These are phyloP conservation scores for Diaperis boleti DNA, from an alignment of 2,888 invertebrate species.

Conservation along the genomic window DNA sequence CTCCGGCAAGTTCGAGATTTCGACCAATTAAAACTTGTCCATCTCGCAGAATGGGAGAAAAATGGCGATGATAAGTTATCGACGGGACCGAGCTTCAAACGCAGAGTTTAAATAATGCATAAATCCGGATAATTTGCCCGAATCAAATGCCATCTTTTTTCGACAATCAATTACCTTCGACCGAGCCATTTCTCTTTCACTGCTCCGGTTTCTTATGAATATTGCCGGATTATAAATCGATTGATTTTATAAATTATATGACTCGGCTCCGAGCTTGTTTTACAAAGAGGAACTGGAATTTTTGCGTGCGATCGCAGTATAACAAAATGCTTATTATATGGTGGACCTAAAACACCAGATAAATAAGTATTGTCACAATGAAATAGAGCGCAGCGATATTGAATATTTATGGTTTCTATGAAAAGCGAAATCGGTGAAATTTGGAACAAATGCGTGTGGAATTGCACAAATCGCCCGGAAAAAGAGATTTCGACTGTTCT, in stretches of 20 bases:
- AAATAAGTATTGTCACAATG: too few relatives aligned
- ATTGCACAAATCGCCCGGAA: too few relatives aligned
- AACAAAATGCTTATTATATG: conserved; percentile 1
- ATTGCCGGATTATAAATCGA: conserved; percentile 59
- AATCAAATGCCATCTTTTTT: conserved; percentile 59
- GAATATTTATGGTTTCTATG: too few relatives aligned
- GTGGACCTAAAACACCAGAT: too few relatives aligned
- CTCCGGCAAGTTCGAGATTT: conserved; percentile 3
- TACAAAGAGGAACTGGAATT: conserved; percentile 58
- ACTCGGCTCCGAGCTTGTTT: conserved; percentile 45
- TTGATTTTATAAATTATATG: conserved; percentile 60
- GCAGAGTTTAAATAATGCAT: conserved; percentile 52
- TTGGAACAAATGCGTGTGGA: too few relatives aligned
- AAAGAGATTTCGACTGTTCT: too few relatives aligned
- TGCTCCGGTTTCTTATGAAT: conserved; percentile 57
- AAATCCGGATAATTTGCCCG: conserved; percentile 59
- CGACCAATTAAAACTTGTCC: conserved; percentile 18
- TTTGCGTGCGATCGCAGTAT: conserved; percentile 32
- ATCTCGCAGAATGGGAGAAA: background rate
- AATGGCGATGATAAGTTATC: conserved; percentile 5
- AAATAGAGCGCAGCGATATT: too few relatives aligned
- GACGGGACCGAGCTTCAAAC: conserved; percentile 43
- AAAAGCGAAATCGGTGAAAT: too few relatives aligned
- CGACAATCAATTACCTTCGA: conserved; percentile 61
- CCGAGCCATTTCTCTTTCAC: conserved; percentile 55